Conservation (phyloP, 92 coral and sea anemone species). For the Paramuricea clavata region DNA sequence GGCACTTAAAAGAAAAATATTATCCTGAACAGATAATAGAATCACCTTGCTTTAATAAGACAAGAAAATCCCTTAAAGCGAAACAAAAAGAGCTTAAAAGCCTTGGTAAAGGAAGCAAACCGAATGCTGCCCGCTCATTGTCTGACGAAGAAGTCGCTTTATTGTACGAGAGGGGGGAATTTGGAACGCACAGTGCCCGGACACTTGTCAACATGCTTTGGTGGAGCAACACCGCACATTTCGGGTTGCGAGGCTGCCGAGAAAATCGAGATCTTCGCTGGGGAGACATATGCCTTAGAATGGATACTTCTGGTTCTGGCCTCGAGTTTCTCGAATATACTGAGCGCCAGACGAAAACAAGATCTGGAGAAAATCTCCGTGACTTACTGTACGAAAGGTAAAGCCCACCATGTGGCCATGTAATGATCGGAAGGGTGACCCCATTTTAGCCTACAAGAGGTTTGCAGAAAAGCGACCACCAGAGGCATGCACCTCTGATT, state of each 20-base stretch:
- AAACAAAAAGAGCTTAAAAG: constrained; percentile 10
- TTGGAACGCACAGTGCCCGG: constrained; percentile 17
- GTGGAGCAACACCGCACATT: constrained; percentile 12
- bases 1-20: constrained; percentile 8
- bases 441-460: constrained; percentile 22
- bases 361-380: too few relatives aligned
- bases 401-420: too few relatives aligned
- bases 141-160: background rate
- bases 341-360: too few relatives aligned
- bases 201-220: constrained; percentile 20
- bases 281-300: constrained; percentile 19
- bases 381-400: too few relatives aligned
- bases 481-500: background rate
- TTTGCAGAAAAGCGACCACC: background rate
- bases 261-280: constrained; percentile 22
- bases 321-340: too few relatives aligned
- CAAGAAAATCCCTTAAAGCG: background rate
- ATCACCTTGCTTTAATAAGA: background rate
- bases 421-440: too few relatives aligned
- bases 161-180: background rate
- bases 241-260: too few relatives aligned
- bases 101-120: background rate
- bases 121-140: background rate
- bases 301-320: too few relatives aligned
- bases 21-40: constrained; percentile 22